Base-by-base conservation (phyloP, 2,888 invertebrate genomes). In the Linnaemya vulpina region DNA sequence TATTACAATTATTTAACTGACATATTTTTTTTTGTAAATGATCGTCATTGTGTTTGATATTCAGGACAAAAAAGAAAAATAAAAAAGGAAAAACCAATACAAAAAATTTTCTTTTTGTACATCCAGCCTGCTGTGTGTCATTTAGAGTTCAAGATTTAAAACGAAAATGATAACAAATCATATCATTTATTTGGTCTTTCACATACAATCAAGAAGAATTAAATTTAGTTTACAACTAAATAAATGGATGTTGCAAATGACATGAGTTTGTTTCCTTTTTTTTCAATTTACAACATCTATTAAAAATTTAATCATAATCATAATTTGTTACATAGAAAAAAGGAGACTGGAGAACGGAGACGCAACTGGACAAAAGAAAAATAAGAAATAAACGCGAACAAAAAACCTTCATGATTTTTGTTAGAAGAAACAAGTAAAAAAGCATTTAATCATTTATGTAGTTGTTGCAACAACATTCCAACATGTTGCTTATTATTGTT, bases 391-490 rank as follows among this genome's bases (percentile, higher is more conserved):
- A n/a, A 58, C 30, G 30, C 62, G n/a, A 22, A 43, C 40, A 30
- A 58, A 55, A 76, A 67, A 77, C 20, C 30, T 62, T 30, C 35
- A 67, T 55, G 55, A 43, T 55, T 55, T 25, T 40, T 58, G 35
- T 68, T 60, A 20, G 22, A 71, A 63, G 38, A 25, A 20, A 46
- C 17, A 43, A 40, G 40, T 1, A 30, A 62, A 51, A 11, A 7
- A 67, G 30, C 73, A 55, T 83, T 74, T 83, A 43, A 65, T 67
- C 74, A 75, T 75, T 79, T 71, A 38, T 70, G 58, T 70, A 80
- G 65, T 76, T 80, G 78, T 84, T 84, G 86, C 86, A 70, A 83
- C 86, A 87, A 86, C 86, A 87, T 86, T 86, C 84, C 87, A 86
- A 75, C 83, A 86, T 84, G 86, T 84, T 84, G 87, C 84, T 86